Percentiles rank a stretch among this genome's conserved stretches.
Conservation (phyloP, 2,113 vertebrate genomes). For the Myiozetetes cayanensis region DNA sequence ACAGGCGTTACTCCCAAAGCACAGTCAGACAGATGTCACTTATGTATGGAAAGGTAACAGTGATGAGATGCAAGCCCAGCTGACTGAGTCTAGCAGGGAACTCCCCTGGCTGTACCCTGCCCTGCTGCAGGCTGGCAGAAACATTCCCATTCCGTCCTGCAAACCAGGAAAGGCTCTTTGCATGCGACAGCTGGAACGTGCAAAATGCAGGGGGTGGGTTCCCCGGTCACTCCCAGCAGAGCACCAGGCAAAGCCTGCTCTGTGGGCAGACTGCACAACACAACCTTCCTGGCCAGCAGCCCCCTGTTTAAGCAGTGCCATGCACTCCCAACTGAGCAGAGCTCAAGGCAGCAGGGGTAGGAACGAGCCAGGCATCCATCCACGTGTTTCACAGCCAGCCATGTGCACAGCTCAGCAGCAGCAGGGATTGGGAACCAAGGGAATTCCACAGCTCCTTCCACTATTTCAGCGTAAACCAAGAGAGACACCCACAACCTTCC, state of each 20-base stretch:
- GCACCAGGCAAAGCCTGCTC: neutral
- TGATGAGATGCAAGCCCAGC: neutral
- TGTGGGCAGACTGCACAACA: conserved; percentile 9
- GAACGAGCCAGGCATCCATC: neutral
- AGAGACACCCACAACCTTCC: neutral
- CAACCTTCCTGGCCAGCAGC: neutral
- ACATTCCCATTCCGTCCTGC: neutral
- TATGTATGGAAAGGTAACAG: neutral
- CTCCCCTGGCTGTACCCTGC: neutral
- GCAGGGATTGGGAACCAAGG: neutral
- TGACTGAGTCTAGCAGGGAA: neutral
- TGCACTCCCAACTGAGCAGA: neutral
- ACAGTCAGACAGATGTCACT: neutral
- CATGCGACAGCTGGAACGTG: conserved; percentile 68
- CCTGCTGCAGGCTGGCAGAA: neutral
- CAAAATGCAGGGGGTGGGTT: conserved; percentile 26
- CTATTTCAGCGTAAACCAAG: neutral
- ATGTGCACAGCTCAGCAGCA: neutral
- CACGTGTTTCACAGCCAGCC: neutral
- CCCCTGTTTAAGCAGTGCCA: neutral
- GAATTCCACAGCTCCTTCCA: neutral
- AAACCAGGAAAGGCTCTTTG: conserved; percentile 49
- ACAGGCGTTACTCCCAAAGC: neutral
- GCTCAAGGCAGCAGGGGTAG: neutral
- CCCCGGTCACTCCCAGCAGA: conserved; percentile 22